Percentiles rank a stretch among this genome's conserved stretches.
Conservation (phyloP, 2,113 vertebrate species). For the Apodemus sylvaticus region DNA sequence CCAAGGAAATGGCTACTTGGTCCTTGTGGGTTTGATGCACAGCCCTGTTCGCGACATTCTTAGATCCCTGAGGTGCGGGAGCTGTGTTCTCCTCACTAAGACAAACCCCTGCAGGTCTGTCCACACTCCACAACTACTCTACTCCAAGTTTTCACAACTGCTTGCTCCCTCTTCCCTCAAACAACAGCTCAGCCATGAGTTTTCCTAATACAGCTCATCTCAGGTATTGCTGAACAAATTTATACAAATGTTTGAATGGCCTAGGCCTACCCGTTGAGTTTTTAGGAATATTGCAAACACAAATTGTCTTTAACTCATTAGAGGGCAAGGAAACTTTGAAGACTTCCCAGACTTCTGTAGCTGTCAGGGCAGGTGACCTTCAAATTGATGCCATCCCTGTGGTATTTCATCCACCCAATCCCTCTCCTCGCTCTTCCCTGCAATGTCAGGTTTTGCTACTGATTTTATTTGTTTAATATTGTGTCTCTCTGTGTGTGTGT, state of each 20-base stretch:
- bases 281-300: constrained; percentile 29
- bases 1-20: background rate
- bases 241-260: constrained; percentile 5
- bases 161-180: background rate
- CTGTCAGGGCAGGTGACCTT: background rate
- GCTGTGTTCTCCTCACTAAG: background rate
- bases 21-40: background rate
- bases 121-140: background rate
- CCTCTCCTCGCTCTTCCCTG: background rate
- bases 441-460: background rate
- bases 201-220: background rate
- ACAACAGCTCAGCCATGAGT: background rate
- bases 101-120: background rate
- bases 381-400: background rate
- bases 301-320: background rate
- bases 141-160: background rate
- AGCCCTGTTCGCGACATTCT: background rate
- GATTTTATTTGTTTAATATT: background rate
- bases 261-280: background rate
- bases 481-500: background rate
- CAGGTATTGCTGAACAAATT: constrained; percentile 18
- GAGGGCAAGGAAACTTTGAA: background rate
- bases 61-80: too few relatives aligned
- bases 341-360: background rate
- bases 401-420: background rate